A percentile compares a stretch with the other conserved stretches of the same genome.
Evolutionary conservation across 2,113 vertebrate species (phyloP).

Genomic region (Carlito syrichta): DNA sequence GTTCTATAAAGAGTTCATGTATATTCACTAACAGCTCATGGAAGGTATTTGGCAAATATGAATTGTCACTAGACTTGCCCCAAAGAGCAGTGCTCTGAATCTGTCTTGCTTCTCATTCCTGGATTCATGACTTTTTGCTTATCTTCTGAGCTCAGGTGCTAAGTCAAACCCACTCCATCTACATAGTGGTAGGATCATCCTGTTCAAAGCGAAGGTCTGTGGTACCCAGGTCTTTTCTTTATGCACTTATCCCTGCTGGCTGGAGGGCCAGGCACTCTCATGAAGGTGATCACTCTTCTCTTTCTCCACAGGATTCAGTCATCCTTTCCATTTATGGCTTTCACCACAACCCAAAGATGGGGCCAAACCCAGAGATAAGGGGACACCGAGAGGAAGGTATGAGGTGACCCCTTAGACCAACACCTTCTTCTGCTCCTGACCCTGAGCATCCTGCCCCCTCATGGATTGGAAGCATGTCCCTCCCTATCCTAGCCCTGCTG

Average conservation of each 20-base stretch:
- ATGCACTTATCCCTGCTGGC: background rate
- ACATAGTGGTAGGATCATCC: background rate
- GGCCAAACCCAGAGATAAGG: slow-evolving; percentile 83
- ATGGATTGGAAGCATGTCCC: no score
- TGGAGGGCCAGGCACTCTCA: background rate
- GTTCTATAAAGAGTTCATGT: background rate
- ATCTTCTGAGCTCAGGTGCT: background rate
- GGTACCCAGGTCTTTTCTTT: background rate
- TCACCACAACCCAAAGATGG: slow-evolving; percentile 84
- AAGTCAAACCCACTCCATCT: background rate
- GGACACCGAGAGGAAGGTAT: no score
- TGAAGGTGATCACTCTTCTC: background rate
- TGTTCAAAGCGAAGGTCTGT: background rate
- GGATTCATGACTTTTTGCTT: background rate
- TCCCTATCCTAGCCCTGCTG: no score
- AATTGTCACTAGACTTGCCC: background rate
- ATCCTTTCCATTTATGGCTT: slow-evolving; percentile 78
- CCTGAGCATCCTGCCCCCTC: no score
- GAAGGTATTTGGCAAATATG: background rate
- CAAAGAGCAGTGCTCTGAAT: background rate
- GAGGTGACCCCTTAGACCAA: no score
- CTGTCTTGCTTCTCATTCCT: background rate
- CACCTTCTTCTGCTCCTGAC: no score
- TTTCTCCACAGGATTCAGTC: slow-evolving; percentile 61
- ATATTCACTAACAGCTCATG: background rate